These are phyloP conservation scores for Ashinkailepas kermadecensis DNA, from an alignment of 2,888 invertebrate species.

Conservation along the genomic window DNA sequence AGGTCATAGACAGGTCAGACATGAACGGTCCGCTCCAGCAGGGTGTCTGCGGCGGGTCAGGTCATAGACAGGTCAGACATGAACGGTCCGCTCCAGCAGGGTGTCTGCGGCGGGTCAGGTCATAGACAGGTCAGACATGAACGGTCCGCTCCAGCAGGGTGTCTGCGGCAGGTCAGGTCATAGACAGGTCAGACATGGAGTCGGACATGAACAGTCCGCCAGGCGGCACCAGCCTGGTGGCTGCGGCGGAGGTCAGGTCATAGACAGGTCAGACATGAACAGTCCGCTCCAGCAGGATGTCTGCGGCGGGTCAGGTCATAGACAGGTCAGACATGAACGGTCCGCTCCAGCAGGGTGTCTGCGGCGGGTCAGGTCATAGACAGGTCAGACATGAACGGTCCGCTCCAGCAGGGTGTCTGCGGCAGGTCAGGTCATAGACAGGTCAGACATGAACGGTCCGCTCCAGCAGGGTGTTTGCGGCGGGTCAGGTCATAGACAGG, in stretches of 20 bases:
- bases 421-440: too few species aligned
- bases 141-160: conserved; percentile 24
- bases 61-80: too few species aligned
- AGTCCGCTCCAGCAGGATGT: conserved; percentile 25
- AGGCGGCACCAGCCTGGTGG: conserved; percentile 27
- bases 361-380: neutral
- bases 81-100: conserved; percentile 18
- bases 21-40: neutral
- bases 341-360: conserved; percentile 25
- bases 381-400: too few species aligned
- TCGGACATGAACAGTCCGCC: too few species aligned
- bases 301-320: neutral
- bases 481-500: too few species aligned
- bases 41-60: conserved; percentile 21
- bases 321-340: too few species aligned
- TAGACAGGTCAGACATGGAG: too few species aligned
- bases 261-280: too few species aligned
- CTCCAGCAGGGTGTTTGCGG: conserved; percentile 25
- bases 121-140: too few species aligned
- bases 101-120: conserved; percentile 4
- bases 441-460: too few species aligned
- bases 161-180: neutral
- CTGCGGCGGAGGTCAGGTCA: neutral
- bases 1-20: too few species aligned
- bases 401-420: conserved; percentile 26